phyloP scores from a whole-genome alignment of 2,113 vertebrate species.

The Sprattus sprattus region DNA sequence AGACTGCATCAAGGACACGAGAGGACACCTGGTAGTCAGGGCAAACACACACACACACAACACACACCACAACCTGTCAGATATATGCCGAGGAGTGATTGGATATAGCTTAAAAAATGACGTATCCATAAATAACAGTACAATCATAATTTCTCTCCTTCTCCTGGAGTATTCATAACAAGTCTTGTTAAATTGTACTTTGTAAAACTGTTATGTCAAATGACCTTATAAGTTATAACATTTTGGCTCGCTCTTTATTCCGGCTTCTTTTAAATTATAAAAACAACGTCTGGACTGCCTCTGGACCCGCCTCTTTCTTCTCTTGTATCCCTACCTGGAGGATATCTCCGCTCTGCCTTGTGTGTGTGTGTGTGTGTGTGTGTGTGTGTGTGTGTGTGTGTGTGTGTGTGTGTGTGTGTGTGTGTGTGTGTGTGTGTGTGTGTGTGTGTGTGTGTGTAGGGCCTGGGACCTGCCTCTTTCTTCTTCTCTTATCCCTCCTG shows the following conservation, averaged over 20 bases:
- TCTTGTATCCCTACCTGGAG: too few relatives aligned
- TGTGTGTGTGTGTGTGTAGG: too few relatives aligned
- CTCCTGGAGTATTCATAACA: not conserved
- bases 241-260: not conserved
- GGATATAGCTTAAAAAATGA: not conserved
- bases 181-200: not conserved
- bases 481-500: too few relatives aligned
- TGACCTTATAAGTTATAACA: not conserved
- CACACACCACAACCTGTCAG: not conserved
- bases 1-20: not conserved
- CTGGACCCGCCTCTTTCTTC: not conserved
- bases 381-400: too few relatives aligned
- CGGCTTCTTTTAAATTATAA: not conserved
- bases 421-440: too few relatives aligned
- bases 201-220: not conserved
- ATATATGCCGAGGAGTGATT: not conserved
- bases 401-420: too few relatives aligned
- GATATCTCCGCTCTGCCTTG: not conserved
- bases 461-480: not conserved
- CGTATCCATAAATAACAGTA: not conserved
- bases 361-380: too few relatives aligned
- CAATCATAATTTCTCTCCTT: not conserved
- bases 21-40: not conserved
- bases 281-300: not conserved
- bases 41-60: not conserved